These are phyloP conservation scores for Jaculus jaculus DNA, from an alignment of 2,113 vertebrate genomes.

Conservation along the genomic window DNA sequence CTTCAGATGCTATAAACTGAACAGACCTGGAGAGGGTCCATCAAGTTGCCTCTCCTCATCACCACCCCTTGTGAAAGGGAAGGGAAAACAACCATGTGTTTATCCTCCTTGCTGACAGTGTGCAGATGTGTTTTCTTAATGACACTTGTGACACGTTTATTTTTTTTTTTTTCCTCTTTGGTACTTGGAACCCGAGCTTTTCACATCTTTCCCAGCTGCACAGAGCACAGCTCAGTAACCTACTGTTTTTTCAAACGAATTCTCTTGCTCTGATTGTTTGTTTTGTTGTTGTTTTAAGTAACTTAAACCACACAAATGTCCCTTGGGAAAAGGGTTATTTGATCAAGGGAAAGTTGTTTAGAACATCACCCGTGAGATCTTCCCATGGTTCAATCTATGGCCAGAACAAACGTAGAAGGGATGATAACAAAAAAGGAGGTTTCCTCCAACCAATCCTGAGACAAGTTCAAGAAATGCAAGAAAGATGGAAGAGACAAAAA, in stretches of 20 bases:
- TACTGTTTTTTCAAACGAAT: constrained; percentile 61
- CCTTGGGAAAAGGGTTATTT: constrained; percentile 69
- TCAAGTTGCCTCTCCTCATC: constrained; percentile 50
- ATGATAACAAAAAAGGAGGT: constrained; percentile 46
- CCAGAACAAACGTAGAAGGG: constrained; percentile 25
- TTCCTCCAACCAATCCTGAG: background rate
- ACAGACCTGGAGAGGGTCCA: constrained; percentile 67
- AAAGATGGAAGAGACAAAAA: constrained; percentile 39
- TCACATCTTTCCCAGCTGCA: constrained; percentile 69
- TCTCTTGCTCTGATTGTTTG: constrained; percentile 61
- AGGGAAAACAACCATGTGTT: constrained; percentile 68
- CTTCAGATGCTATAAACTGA: constrained; percentile 45
- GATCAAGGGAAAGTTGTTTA: constrained; percentile 73
- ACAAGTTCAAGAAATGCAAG: constrained; percentile 56
- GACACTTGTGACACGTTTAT: constrained; percentile 76
- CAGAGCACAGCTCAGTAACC: constrained; percentile 65
- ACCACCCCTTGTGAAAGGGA: constrained; percentile 62
- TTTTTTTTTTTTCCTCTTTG: constrained; percentile 77
- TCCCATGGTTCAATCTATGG: constrained; percentile 52
- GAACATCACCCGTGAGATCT: constrained; percentile 47
- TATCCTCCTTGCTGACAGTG: constrained; percentile 69
- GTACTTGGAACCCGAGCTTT: constrained; percentile 62
- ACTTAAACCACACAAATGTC: constrained; percentile 73
- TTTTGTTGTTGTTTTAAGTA: constrained; percentile 77
- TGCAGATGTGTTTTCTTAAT: constrained; percentile 76